Evolutionary conservation across 2,797 vertebrate species (phyloP).

Genomic region (Chaenodraco wilsoni): DNA sequence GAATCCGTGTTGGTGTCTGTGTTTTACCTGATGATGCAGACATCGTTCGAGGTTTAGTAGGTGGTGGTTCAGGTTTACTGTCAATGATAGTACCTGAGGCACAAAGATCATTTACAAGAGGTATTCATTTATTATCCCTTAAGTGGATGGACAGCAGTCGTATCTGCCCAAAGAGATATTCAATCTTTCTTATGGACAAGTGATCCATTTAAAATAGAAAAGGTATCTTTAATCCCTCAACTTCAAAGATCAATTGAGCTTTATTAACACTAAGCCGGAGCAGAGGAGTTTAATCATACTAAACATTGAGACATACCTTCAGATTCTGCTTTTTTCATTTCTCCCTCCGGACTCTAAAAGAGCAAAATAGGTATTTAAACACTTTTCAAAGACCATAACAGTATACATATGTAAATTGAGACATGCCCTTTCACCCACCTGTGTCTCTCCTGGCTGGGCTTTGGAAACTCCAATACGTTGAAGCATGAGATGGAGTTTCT

Average conservation of each 20-base stretch:
- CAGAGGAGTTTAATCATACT: conserved; percentile 23
- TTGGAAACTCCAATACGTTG: conserved; percentile 94
- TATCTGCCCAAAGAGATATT: conserved; percentile 22
- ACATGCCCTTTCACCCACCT: conserved; percentile 61
- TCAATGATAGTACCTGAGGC: conserved; percentile 94
- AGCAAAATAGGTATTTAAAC: conserved; percentile 35
- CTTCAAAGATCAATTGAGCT: conserved; percentile 31
- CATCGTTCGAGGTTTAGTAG: conserved; percentile 93
- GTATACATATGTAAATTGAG: conserved; percentile 2
- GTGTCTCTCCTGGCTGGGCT: conserved; percentile 87
- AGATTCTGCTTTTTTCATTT: conserved; percentile 84
- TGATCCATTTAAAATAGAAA: conserved; percentile 3
- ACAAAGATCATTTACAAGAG: conserved; percentile 45
- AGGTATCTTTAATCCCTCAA: conserved; percentile 32
- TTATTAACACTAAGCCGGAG: conserved; percentile 34
- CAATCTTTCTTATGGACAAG: conserved; percentile 26
- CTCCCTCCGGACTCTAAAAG: conserved; percentile 77
- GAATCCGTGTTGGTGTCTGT: conserved; percentile 3
- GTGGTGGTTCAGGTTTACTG: conserved; percentile 88
- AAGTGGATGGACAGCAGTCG: conserved; percentile 7
- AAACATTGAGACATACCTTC: conserved; percentile 71
- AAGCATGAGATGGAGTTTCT: conserved; percentile 94
- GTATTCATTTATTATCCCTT: conserved; percentile 12
- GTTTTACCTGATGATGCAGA: conserved; percentile 92
- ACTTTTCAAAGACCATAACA: background rate